Percentiles rank a stretch among this genome's conserved stretches.
Evolutionary conservation across 2,888 invertebrate genomes (phyloP).

Genomic region (Drosophila stalkeri): DNA sequence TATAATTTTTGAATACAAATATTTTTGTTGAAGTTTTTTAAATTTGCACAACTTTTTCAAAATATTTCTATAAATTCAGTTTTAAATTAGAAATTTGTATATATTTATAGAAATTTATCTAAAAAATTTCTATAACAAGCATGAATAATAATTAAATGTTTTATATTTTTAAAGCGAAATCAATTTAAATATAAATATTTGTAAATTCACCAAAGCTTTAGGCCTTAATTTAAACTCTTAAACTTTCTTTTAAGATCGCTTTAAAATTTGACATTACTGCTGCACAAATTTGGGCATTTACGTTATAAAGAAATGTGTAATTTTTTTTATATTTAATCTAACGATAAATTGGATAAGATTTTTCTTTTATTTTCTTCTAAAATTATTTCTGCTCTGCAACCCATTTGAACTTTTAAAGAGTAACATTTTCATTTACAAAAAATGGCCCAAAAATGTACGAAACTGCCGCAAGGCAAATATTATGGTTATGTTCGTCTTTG

Average conservation of each 20-base stretch:
- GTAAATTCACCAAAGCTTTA: background rate
- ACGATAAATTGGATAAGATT: background rate
- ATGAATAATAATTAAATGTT: too few species aligned
- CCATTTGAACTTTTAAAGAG: conserved; percentile 16
- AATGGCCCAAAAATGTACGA: conserved; percentile 35
- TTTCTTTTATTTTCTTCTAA: background rate
- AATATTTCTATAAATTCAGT: too few species aligned
- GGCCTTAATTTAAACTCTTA: background rate
- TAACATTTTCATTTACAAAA: conserved; percentile 16
- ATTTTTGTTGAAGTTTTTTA: too few species aligned
- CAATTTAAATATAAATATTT: too few species aligned
- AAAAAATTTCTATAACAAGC: too few species aligned
- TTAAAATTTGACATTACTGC: background rate
- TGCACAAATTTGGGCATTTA: background rate
- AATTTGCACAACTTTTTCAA: too few species aligned
- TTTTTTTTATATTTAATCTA: background rate
- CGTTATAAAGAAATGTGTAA: background rate
- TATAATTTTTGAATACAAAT: too few species aligned
- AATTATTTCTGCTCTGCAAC: background rate
- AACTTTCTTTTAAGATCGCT: background rate
- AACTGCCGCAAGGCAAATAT: conserved; percentile 36
- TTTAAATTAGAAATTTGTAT: too few species aligned
- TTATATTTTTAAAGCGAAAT: too few species aligned
- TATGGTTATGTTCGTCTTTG: conserved; percentile 18
- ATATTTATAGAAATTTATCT: too few species aligned